These are phyloP conservation scores for Dreissena polymorpha DNA, from an alignment of 1,140 invertebrate species.

Conservation along the genomic window DNA sequence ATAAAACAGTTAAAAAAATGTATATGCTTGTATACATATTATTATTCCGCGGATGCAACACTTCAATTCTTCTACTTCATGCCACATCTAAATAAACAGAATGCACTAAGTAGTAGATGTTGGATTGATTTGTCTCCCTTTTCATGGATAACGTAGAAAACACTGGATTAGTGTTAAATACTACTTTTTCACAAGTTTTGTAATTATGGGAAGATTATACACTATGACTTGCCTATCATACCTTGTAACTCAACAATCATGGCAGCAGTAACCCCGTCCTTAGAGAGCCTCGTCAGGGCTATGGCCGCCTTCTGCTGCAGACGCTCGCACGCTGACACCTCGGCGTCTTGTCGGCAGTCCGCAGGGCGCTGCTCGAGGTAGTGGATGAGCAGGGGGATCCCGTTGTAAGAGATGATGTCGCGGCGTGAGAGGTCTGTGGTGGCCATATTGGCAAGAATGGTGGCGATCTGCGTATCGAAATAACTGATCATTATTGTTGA, in stretches of 20 bases:
- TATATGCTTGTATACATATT: too few species aligned
- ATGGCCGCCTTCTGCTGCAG: conserved; percentile 90
- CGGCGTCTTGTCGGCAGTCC: conserved; percentile 79
- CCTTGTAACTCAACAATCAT: conserved; percentile 89
- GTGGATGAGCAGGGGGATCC: conserved; percentile 87
- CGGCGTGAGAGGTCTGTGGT: conserved; percentile 84
- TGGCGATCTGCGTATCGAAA: conserved; percentile 82
- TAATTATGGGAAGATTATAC: too few species aligned
- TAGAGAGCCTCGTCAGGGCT: conserved; percentile 90
- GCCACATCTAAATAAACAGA: too few species aligned
- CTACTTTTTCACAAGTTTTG: too few species aligned
- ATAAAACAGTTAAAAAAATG: too few species aligned
- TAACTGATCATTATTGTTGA: not conserved
- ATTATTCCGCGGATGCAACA: too few species aligned
- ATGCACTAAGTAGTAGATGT: too few species aligned
- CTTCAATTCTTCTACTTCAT: too few species aligned
- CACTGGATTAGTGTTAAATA: too few species aligned
- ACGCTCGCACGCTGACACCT: conserved; percentile 86
- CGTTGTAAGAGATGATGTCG: conserved; percentile 83
- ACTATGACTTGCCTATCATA: conserved; percentile 29
- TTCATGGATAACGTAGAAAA: too few species aligned
- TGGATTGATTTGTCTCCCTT: too few species aligned
- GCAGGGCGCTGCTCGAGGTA: conserved; percentile 87
- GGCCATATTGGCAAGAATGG: conserved; percentile 90
- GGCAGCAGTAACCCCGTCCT: conserved; percentile 86